Conservation (phyloP, 2,888 invertebrate species). For the Pherbina coryleti region DNA sequence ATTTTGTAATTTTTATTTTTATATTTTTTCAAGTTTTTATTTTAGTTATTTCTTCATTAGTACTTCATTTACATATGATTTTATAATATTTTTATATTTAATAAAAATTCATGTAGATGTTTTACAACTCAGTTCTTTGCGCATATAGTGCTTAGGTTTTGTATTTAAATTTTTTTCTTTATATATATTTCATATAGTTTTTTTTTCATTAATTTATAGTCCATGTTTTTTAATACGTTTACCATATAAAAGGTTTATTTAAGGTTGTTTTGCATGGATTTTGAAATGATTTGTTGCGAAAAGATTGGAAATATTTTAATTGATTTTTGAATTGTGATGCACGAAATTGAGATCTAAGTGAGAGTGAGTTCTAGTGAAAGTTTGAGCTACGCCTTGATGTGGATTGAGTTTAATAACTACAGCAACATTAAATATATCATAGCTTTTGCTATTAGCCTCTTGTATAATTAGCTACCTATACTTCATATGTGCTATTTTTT, state of each 20-base stretch:
- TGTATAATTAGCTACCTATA: background rate
- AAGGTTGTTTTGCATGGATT: background rate
- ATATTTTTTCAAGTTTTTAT: too few species aligned
- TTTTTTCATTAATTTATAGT: background rate
- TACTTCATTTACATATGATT: background rate
- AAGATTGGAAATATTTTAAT: background rate
- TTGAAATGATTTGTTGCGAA: background rate
- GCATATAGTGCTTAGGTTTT: conserved; percentile 58
- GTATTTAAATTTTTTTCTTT: background rate
- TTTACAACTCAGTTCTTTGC: conserved; percentile 64
- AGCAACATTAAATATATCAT: too few species aligned
- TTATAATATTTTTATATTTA: conserved; percentile 33
- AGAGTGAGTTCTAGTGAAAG: too few species aligned
- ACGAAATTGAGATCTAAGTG: too few species aligned
- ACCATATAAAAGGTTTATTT: background rate
- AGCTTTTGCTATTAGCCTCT: background rate
- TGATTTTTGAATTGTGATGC: too few species aligned
- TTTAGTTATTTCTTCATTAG: conserved; percentile 9
- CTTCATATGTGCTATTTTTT: background rate
- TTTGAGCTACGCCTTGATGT: too few species aligned
- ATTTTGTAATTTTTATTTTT: background rate
- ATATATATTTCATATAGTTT: conserved; percentile 9
- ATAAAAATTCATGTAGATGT: conserved; percentile 56
- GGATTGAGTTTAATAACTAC: too few species aligned
- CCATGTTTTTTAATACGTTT: background rate